A percentile compares a stretch with the other conserved stretches of the same genome.
Evolutionary conservation across 2,113 vertebrate species (phyloP).

Genomic region (Nycticorax nycticorax): DNA sequence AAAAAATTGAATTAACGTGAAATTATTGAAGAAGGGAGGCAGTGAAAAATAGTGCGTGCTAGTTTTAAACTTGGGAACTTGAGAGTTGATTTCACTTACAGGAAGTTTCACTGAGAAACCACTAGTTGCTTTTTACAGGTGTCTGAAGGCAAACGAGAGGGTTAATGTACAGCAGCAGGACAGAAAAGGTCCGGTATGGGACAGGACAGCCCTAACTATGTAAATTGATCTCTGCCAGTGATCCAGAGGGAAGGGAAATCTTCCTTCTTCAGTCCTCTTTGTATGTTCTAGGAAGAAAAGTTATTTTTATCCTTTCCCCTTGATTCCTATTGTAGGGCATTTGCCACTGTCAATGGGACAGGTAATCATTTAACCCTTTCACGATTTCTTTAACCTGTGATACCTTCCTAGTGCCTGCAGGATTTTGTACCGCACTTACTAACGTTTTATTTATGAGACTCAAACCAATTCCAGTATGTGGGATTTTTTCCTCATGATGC

Average conservation of each 20-base stretch:
- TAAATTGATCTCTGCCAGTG: not conserved
- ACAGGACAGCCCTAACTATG: not conserved
- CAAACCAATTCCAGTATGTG: not conserved
- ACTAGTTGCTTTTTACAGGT: not conserved
- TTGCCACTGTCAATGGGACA: not conserved
- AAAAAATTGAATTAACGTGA: not conserved
- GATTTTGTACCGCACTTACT: not conserved
- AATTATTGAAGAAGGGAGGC: not conserved
- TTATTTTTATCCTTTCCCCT: not conserved
- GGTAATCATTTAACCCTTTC: not conserved
- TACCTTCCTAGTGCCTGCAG: not conserved
- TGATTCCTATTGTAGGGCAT: not conserved
- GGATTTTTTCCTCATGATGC: not conserved
- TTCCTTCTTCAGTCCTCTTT: not conserved
- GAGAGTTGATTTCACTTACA: not conserved
- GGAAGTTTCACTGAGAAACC: not conserved
- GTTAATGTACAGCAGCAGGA: not conserved
- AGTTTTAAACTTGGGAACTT: not conserved
- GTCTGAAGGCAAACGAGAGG: not conserved
- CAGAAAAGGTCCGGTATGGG: not conserved
- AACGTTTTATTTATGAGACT: not conserved
- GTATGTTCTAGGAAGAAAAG: not conserved
- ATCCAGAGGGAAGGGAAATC: not conserved
- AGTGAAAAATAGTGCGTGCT: not conserved
- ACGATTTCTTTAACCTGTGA: not conserved